These are phyloP conservation scores for Epizoanthus rinbou DNA, from an alignment of 92 coral and sea anemone genomes.

Conservation along the genomic window DNA sequence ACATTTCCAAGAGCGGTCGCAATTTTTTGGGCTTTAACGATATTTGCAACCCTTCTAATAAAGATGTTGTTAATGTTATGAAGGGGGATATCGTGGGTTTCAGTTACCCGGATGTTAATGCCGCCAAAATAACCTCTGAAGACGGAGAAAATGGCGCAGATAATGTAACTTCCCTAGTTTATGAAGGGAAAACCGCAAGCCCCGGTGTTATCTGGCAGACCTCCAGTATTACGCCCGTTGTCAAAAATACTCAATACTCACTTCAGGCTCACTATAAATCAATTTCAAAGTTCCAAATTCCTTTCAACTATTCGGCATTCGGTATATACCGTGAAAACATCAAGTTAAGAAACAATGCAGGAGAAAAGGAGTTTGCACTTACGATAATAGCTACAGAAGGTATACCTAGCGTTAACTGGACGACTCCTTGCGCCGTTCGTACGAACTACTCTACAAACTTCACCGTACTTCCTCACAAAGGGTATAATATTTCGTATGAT, in stretches of 20 bases:
- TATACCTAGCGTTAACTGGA: conserved; percentile 58
- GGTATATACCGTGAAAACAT: conserved; percentile 60
- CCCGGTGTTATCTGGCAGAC: conserved; percentile 18
- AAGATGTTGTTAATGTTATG: conserved; percentile 48
- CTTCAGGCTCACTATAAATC: conserved; percentile 45
- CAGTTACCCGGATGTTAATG: conserved; percentile 54
- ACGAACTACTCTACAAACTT: conserved; percentile 67
- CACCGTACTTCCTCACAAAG: conserved; percentile 65
- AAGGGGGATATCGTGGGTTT: conserved; percentile 78
- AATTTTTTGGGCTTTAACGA: conserved; percentile 54
- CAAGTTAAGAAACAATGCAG: conserved; percentile 42
- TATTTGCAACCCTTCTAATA: conserved; percentile 38
- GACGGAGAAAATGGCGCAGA: conserved; percentile 25
- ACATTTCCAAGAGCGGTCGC: conserved; percentile 62
- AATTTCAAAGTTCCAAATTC: conserved; percentile 51
- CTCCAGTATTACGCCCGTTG: not conserved
- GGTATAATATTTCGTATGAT: conserved; percentile 62
- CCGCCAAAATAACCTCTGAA: conserved; percentile 59
- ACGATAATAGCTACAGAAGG: conserved; percentile 60
- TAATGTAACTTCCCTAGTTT: conserved; percentile 5
- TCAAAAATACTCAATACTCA: conserved; percentile 47
- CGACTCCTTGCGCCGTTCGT: conserved; percentile 37
- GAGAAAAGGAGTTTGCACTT: conserved; percentile 5
- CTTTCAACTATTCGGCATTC: conserved; percentile 39
- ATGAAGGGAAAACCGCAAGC: conserved; percentile 19